A percentile compares a stretch with the other conserved stretches of the same genome.
These are phyloP conservation scores for Poeciliopsis retropinna DNA, from an alignment of 2,113 vertebrate species.

Conservation along the genomic window DNA sequence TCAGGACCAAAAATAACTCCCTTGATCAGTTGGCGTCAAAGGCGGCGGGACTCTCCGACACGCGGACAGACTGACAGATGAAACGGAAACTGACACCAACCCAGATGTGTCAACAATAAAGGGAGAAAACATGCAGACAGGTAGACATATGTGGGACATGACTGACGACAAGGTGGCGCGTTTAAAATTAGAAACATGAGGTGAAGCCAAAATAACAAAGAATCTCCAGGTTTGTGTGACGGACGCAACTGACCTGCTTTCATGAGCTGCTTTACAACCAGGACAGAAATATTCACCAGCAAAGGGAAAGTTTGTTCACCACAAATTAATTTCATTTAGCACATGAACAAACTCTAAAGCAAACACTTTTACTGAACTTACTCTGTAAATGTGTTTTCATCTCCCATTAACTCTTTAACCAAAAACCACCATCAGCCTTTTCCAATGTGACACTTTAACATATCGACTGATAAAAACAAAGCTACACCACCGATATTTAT, in stretches of 20 bases:
- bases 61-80: constrained; percentile 47
- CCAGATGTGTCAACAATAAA: constrained; percentile 65
- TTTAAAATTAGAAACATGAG: constrained; percentile 62
- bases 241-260: constrained; percentile 31
- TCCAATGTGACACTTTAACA: no score
- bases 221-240: constrained; percentile 13
- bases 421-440: no score
- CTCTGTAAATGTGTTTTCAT: no score
- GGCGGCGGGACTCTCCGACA: constrained; percentile 46
- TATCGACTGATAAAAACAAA: no score
- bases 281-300: not conserved
- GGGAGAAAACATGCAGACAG: constrained; percentile 38
- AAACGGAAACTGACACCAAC: constrained; percentile 61
- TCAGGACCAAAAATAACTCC: constrained; percentile 63
- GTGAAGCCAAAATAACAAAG: constrained; percentile 29
- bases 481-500: no score
- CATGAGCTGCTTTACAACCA: not conserved
- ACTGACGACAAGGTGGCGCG: constrained; percentile 51
- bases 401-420: no score
- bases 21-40: constrained; percentile 69
- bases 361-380: no score
- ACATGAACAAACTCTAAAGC: no score
- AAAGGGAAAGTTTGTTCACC: no score
- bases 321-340: no score
- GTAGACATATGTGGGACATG: constrained; percentile 67